Evolutionary conservation across 2,113 vertebrate genomes (phyloP).

Genomic region (Toxotes jaculatrix): DNA sequence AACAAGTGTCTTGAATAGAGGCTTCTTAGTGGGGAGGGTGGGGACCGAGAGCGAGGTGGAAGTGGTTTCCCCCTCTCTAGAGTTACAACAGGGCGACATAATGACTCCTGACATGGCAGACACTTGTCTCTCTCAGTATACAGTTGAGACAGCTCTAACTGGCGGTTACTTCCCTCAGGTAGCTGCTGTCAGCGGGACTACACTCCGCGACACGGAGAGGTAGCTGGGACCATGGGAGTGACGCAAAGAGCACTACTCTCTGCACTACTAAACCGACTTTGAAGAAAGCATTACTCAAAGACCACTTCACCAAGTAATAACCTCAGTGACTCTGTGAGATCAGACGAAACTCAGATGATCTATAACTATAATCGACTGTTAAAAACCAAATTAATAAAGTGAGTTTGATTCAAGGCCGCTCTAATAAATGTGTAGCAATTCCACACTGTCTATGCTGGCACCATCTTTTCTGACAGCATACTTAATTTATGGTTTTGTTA

Average conservation of each 20-base stretch:
- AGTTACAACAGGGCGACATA: constrained; percentile 48
- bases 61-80: constrained; percentile 8
- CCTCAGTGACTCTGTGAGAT: constrained; percentile 10
- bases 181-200: constrained; percentile 6
- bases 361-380: background rate
- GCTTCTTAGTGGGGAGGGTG: background rate
- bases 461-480: background rate
- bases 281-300: constrained; percentile 56
- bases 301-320: background rate
- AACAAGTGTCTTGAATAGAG: background rate
- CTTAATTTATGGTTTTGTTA: background rate
- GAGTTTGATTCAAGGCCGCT: background rate
- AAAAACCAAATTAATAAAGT: background rate
- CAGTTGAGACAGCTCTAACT: constrained; percentile 1
- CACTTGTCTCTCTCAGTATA: constrained; percentile 33
- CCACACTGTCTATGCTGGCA: background rate
- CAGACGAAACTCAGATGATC: constrained; percentile 2
- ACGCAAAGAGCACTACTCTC: background rate
- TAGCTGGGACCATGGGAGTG: background rate
- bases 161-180: constrained; percentile 75
- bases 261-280: constrained; percentile 14
- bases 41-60: background rate
- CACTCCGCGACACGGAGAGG: background rate
- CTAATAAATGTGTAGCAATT: background rate
- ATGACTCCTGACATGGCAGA: constrained; percentile 32